phyloP scores from a whole-genome alignment of 1,140 invertebrate genomes.

The Globodera ellingtonae region DNA sequence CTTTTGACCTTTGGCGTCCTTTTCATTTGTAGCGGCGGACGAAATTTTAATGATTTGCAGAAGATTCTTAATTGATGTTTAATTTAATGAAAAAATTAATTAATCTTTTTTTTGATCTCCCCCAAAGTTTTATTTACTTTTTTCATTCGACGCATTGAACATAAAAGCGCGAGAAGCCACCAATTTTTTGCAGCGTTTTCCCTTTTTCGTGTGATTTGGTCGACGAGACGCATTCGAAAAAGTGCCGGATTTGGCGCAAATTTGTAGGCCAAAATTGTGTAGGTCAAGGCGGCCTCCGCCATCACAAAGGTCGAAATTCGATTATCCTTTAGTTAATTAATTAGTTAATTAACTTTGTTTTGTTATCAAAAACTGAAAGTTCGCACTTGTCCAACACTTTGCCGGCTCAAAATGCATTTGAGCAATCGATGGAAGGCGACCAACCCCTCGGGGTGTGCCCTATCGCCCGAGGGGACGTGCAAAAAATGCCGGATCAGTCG shows the following conservation, averaged over 20 bases:
- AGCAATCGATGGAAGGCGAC: constrained; percentile 40
- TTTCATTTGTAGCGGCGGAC: neutral
- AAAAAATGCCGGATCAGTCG: constrained; percentile 32
- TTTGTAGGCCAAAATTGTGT: constrained; percentile 38
- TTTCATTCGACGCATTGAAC: constrained; percentile 37
- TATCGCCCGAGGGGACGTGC: constrained; percentile 21
- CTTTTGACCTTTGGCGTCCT: neutral
- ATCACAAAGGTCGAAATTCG: constrained; percentile 30
- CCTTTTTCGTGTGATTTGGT: neutral
- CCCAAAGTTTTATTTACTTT: constrained; percentile 18
- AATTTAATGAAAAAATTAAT: too few relatives aligned
- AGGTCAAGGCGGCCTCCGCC: constrained; percentile 42
- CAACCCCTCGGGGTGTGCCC: constrained; percentile 29
- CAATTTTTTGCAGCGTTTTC: constrained; percentile 28
- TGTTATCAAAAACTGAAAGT: neutral
- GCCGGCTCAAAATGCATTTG: constrained; percentile 34
- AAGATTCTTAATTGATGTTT: constrained; percentile 22
- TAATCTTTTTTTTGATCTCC: too few relatives aligned
- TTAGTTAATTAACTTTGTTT: too few relatives aligned
- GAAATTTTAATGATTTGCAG: constrained; percentile 29
- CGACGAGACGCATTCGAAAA: constrained; percentile 26
- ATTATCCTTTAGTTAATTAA: neutral
- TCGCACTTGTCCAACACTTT: constrained; percentile 29
- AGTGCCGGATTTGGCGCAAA: constrained; percentile 41
- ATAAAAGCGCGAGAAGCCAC: constrained; percentile 44